Base-by-base conservation (phyloP, 2,797 vertebrate species). In the Graptemys geographica region DNA sequence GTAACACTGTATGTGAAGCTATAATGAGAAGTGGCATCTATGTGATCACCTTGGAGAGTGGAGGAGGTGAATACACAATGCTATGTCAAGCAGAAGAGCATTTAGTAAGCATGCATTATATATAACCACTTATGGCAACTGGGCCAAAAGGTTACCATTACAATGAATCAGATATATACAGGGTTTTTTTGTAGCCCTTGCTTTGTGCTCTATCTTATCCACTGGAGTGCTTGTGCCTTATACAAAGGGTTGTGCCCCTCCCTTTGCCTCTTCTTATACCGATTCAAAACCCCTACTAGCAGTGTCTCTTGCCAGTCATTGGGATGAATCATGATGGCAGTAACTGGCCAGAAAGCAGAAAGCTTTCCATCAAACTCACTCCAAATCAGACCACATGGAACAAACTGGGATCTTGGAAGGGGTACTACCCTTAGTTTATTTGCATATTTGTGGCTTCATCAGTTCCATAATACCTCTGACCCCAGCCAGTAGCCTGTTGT, bases 191-290 rank as follows among this genome's bases (percentile, higher is more conserved):
- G 41, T 33, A 85, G 27, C 31, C 0, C 31, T 79, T 84, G 23
- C 51, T 95, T 57, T 81, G 86, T 59, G 80, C 8, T 92, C 90
- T 28, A 27, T 59, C 86, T 93, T 79, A 76, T 82, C 74, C 84
- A 88, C 37, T 19, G 6, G 37, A 79, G 18, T 69, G 56, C 57
- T 84, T 89, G 84, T 56, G 47, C 49, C 72, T 93, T 62, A 82
- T 52, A 57, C 11, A 57, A 80, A 88, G 31, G 4, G 52, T 89
- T 23, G n/a, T 89, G 52, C 27, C 16, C 31, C 31, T 16, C 33
- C 62, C 31, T 88, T 37, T 89, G 37, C 33, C 8, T 85, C 86
- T 79, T 84, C 9, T 44, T 89, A 9, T 56, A 6, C 27, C 57
- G 88, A 65, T 51, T 84, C 37, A 84, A 80, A 57, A 37, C 81